Evolutionary conservation across 2,888 invertebrate species (phyloP), one percentile per base, ranked within the genome.

Genomic region (Phlogophora meticulosa): DNA sequence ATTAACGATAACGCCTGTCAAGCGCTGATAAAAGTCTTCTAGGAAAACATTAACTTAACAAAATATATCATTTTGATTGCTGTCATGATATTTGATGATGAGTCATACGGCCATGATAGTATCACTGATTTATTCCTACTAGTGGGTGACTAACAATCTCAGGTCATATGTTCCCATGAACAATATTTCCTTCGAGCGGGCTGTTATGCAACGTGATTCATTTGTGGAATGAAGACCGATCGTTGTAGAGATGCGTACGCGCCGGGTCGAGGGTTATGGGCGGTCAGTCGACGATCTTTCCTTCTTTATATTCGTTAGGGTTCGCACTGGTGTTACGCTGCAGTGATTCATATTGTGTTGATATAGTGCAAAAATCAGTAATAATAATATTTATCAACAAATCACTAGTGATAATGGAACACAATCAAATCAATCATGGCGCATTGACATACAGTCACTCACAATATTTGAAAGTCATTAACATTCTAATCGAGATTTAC

Each of bases 201-300:
- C 64, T 67, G 59, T 76, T 82, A 82, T 81, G 76, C 78, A 77
- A 81, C 51, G 56, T 76, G 67, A 76, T 70, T 77, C 71, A 75
- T 68, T 76, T 72, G 72, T 65, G 60, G 68, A 77, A 79, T 67
- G 69, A 67, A 76, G 76, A 78, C 63, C 55, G 69, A 76, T 76
- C 71, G 73, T 40, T 72, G 52, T 58, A 60, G 71, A 76, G 76
- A 76, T 80, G 79, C 77, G 83, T 82, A 78, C 74, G 81, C 81
- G 77, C 68, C 68, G 76, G 81, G 82, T 85, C 87, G 78, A 59
- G 83, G 83, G 85, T 87, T 86, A 86, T 66, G 72, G 63, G 65
- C 85, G 85, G 78, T 76, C 84, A 86, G 83, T 81, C 81, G 83
- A 81, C 80, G 83, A 82, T 86, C 78, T 78, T 82, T 80, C 78